Evolutionary conservation across 2,113 vertebrate genomes (phyloP), one percentile per base, ranked within the genome.

Genomic region (Barnardius zonarius): DNA sequence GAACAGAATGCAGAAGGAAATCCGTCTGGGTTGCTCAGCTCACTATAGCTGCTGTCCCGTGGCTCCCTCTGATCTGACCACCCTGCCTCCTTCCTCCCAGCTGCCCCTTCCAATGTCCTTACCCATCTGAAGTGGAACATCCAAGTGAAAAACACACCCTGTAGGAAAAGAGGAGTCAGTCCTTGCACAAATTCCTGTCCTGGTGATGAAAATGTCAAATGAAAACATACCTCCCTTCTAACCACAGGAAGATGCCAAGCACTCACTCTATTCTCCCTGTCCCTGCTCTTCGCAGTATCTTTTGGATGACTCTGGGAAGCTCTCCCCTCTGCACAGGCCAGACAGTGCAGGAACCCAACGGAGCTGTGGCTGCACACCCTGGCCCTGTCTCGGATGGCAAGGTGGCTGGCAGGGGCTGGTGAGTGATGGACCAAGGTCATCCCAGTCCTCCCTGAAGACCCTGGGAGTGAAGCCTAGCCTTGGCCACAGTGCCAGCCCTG

Each of bases 281-380:
- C 35, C 24, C 3, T 61, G 4, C 33, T 74, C 13, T 55, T 27
- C 0, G 1, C 35, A 35, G 74, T 37, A 31, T 7, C 51, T 31
- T 4, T 17, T 80, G 35, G 23, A 24, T 31, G 41, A 33, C 70
- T 72, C 44, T 69, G 10, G 52, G 63, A 64, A 73, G 13, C 9
- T 80, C 30, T 81, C 4, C 22, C 14, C 14, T 41, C 25, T 14
- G 0, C 7, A 33, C 30, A 39, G 22, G 35, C 12, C 57, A 80
- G 48, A 17, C n/a, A 76, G 22, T 1, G 4, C 0, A 4, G 54
- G 51, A 70, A 28, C 13, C 11, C 0, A 0, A 49, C 44, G 24
- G 62, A 85, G 27, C 55, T 55, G 28, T 63, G n/a, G 7, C 46
- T 67, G 10, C 1, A 3, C 12, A 33, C 7, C 28, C 64, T 48